Percentiles rank a stretch among this genome's conserved stretches.
phyloP scores from a whole-genome alignment of 2,888 invertebrate species.

The Rhagophthalmus giganteus region DNA sequence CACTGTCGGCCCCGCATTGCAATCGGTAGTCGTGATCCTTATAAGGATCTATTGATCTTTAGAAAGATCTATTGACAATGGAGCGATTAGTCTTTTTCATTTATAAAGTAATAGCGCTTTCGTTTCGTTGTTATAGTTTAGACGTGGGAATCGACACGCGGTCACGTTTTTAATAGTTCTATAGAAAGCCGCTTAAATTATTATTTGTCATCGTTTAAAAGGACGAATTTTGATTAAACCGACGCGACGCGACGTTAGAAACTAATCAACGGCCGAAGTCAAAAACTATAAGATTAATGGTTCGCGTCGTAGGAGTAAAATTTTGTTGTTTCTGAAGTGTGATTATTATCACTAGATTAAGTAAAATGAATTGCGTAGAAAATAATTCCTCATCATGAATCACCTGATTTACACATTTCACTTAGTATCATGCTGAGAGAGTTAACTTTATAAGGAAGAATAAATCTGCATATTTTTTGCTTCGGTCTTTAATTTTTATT shows the following conservation, averaged over 20 bases:
- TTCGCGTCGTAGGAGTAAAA: slow-evolving; percentile 7
- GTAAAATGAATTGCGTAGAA: slow-evolving; percentile 8
- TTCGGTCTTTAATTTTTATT: background rate
- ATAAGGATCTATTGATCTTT: slow-evolving; percentile 29
- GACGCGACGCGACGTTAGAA: slow-evolving; percentile 2
- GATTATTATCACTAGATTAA: slow-evolving; percentile 3
- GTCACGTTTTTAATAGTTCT: background rate
- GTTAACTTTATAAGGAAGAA: slow-evolving; percentile 1
- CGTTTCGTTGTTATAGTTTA: slow-evolving; percentile 13
- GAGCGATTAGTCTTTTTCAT: slow-evolving; percentile 28
- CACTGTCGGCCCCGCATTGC: slow-evolving; percentile 17
- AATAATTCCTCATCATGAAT: slow-evolving; percentile 1
- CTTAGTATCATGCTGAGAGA: slow-evolving; percentile 3
- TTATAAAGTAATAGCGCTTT: slow-evolving; percentile 20
- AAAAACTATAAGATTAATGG: slow-evolving; percentile 11
- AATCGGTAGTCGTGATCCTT: slow-evolving; percentile 30
- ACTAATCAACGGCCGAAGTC: background rate
- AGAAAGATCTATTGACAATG: slow-evolving; percentile 31
- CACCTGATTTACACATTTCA: slow-evolving; percentile 2
- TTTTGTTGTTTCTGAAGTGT: slow-evolving; percentile 13
- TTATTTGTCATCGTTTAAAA: slow-evolving; percentile 11
- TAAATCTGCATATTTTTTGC: background rate
- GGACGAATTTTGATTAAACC: background rate
- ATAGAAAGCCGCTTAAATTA: slow-evolving; percentile 5
- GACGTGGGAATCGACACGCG: slow-evolving; percentile 22